Percentiles rank a stretch among this genome's conserved stretches.
Conservation (phyloP, 2,888 invertebrate genomes). For the Ctena decussata region DNA sequence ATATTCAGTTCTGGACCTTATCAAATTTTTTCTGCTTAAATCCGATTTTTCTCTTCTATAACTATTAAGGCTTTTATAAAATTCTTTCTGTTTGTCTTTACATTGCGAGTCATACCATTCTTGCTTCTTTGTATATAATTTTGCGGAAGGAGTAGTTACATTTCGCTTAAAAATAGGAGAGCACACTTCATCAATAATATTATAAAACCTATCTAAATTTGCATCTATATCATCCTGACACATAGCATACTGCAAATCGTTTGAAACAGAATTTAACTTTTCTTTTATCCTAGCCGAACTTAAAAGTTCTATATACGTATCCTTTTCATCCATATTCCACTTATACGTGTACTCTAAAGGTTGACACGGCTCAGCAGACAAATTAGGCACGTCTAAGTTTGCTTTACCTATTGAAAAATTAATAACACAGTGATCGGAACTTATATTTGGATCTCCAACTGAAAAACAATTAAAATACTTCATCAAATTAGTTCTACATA, state of each 20-base stretch:
- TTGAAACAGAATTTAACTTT: not conserved
- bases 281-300: not conserved
- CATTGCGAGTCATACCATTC: slow-evolving; percentile 24
- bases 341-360: not conserved
- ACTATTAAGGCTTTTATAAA: not conserved
- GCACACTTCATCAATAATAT: slow-evolving; percentile 2
- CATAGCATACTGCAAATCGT: not conserved
- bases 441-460: slow-evolving; percentile 27
- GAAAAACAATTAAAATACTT: not conserved
- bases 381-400: not conserved
- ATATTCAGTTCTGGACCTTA: not conserved
- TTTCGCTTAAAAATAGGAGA: not conserved
- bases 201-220: not conserved
- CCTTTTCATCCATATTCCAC: not conserved
- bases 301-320: not conserved
- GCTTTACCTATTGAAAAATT: slow-evolving; percentile 4
- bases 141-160: not conserved
- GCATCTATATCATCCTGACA: not conserved
- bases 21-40: not conserved
- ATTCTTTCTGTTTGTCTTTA: not conserved
- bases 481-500: slow-evolving; percentile 19
- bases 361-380: not conserved
- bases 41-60: not conserved
- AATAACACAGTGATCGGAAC: slow-evolving; percentile 26
- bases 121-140: not conserved